Evolutionary conservation across 1,140 invertebrate genomes (phyloP), one percentile per base, ranked within the genome.

Genomic region (Euwallacea similis): DNA sequence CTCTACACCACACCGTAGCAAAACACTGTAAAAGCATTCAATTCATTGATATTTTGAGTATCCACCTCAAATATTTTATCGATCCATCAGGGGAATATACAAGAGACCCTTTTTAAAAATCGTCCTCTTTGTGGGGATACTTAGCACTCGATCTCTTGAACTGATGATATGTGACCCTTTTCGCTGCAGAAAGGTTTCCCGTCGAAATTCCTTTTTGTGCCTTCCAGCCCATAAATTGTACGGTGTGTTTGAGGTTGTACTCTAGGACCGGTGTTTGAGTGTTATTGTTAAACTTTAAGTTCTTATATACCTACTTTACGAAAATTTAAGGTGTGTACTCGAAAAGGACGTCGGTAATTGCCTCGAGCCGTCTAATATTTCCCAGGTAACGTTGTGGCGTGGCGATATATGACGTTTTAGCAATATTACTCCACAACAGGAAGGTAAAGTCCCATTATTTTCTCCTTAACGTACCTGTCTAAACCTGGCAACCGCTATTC

Each of bases 141-240:
- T 66, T 66, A 66, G 53, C 63, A 66, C 63, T 55, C 47, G 63
- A 55, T 66, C 63, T 55, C 47, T 55, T 66, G 15, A 55, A 55
- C 46, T 55, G 63, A 66, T 66, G 63, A 66, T 66, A 66, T 66
- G 63, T 66, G 63, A 55, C 63, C 63, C 63, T 55, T 66, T 66
- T 66, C 53, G 53, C n/a, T 43, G 43, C 53, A 42, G 50, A 66
- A 55, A 66, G 63, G 63, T 66, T 43, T 42, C 42, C 50, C n/a
- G 61, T 41, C 63, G 63, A 55, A 61, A 61, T 61, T 61, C 59
- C 59, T 61, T 43, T 61, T 55, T 66, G 50, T 66, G 13, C 9
- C 11, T 10, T 66, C 33, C 15, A 43, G 42, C 13, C 33, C 63
- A 66, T 66, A 66, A 66, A 66, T 66, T 66, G n/a, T 42, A 10